phyloP scores from a whole-genome alignment of 2,113 vertebrate genomes.

The Onychostruthus taczanowskii region DNA sequence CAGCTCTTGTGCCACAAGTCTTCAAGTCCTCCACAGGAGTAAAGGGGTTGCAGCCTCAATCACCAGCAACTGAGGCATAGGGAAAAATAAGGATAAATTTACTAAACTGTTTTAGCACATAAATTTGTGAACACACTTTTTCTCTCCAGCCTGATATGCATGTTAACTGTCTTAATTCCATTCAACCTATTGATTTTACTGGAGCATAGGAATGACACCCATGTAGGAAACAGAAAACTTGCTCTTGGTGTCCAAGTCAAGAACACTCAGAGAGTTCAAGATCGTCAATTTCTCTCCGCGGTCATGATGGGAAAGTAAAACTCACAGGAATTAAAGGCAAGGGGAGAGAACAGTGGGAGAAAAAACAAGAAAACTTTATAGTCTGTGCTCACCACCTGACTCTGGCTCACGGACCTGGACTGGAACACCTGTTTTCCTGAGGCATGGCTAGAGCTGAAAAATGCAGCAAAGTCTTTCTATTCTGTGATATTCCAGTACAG shows the following conservation, averaged over 20 bases:
- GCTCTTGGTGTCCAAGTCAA: background rate
- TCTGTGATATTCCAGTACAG: background rate
- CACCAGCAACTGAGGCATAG: background rate
- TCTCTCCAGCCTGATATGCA: background rate
- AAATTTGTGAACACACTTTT: background rate
- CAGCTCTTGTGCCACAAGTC: background rate
- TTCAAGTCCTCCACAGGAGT: rapidly evolving
- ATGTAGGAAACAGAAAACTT: background rate
- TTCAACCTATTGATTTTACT: background rate
- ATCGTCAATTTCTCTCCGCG: background rate
- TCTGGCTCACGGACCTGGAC: background rate
- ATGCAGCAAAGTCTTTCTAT: background rate
- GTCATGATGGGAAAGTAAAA: background rate
- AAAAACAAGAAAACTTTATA: background rate
- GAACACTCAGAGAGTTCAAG: background rate
- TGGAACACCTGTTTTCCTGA: background rate
- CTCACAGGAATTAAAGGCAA: background rate
- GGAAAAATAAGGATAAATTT: background rate
- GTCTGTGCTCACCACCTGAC: background rate
- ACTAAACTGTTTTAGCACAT: background rate
- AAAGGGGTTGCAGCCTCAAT: background rate
- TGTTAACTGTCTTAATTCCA: background rate
- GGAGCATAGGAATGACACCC: background rate
- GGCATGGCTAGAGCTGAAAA: background rate
- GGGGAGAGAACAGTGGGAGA: background rate